Conservation (phyloP, 2,797 vertebrate species). For the Halcyon leucocephala region DNA sequence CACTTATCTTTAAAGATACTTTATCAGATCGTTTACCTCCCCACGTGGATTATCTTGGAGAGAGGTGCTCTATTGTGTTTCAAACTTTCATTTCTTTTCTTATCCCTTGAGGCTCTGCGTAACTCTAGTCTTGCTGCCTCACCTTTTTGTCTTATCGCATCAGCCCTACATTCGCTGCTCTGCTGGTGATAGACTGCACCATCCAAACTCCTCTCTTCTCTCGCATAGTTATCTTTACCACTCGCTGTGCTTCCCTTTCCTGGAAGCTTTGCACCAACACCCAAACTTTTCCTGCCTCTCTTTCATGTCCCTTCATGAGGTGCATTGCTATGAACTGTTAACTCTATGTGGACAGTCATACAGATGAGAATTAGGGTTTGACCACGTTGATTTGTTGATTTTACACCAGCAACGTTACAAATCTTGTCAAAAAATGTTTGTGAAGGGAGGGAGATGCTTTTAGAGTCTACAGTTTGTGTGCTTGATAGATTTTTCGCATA, state of each 20-base stretch:
- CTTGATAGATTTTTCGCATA: background rate
- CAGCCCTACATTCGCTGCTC: background rate
- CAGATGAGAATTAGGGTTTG: background rate
- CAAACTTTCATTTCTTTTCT: background rate
- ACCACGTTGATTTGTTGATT: background rate
- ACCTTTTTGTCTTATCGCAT: background rate
- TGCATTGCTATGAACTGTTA: background rate
- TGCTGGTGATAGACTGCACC: background rate
- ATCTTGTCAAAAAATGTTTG: background rate
- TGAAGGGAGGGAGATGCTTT: background rate
- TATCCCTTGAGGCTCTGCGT: background rate
- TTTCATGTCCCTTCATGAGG: background rate
- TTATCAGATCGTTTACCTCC: background rate
- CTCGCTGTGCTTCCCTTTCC: constrained; percentile 46
- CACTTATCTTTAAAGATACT: background rate
- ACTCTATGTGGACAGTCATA: background rate
- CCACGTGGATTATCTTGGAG: background rate
- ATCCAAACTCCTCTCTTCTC: background rate
- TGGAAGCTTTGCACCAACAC: constrained; percentile 25
- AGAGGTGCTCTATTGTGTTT: background rate
- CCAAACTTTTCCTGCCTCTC: background rate
- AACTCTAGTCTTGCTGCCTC: background rate
- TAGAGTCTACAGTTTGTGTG: background rate
- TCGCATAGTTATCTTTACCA: constrained; percentile 14
- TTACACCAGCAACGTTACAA: background rate